Evolutionary conservation across 2,797 vertebrate genomes (phyloP).

Genomic region (Labeo calbasu): DNA sequence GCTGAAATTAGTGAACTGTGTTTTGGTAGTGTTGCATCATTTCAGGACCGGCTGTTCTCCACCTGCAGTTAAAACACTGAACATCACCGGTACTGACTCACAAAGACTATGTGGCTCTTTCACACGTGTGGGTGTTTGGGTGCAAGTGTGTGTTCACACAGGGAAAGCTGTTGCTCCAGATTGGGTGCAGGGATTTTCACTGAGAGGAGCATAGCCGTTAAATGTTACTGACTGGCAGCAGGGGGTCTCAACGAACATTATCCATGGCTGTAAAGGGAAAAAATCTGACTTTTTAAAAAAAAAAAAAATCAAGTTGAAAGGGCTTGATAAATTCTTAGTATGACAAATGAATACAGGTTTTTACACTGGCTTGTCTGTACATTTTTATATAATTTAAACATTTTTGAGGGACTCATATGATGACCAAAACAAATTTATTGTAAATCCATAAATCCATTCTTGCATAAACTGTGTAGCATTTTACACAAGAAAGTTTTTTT

Average conservation of each 20-base stretch:
- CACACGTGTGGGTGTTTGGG: conserved; percentile 6
- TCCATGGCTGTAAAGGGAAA: neutral
- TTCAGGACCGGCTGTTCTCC: neutral
- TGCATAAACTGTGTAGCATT: neutral
- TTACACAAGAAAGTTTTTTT: neutral
- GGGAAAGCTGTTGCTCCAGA: conserved; percentile 29
- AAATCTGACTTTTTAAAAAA: too few species aligned
- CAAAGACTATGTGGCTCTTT: neutral
- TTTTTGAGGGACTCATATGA: neutral
- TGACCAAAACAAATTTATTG: neutral
- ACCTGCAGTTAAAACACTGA: conserved; percentile 8
- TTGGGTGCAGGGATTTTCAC: conserved; percentile 21
- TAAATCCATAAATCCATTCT: neutral
- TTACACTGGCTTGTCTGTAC: neutral
- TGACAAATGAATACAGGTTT: neutral
- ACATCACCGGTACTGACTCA: conserved; percentile 14
- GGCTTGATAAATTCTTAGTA: neutral
- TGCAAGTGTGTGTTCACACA: conserved; percentile 20
- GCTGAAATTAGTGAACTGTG: neutral
- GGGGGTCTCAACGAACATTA: neutral
- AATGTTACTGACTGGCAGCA: conserved; percentile 30
- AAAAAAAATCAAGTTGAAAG: neutral
- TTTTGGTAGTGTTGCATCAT: conserved; percentile 2
- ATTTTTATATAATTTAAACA: neutral
- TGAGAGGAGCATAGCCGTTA: conserved; percentile 2